phyloP scores from a whole-genome alignment of 2,113 vertebrate genomes.

The Brienomyrus brachyistius region DNA sequence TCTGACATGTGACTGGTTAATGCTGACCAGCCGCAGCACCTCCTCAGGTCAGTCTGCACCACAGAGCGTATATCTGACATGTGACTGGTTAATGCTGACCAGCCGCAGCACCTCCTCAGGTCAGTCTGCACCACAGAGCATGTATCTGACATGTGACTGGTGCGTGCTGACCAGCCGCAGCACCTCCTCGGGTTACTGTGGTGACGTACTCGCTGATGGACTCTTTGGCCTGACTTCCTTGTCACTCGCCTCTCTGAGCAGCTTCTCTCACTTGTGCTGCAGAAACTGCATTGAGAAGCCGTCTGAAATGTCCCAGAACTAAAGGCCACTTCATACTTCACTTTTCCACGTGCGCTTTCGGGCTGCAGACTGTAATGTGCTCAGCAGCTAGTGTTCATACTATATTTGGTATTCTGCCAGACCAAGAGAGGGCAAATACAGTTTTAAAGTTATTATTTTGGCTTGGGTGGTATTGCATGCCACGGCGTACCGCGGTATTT shows the following conservation, averaged over 20 bases:
- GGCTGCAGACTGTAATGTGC: not conserved
- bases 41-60: conserved; percentile 57
- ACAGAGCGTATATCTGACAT: no score
- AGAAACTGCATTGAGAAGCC: not conserved
- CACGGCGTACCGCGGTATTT: not conserved
- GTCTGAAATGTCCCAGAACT: not conserved
- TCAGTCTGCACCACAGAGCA: conserved; percentile 32
- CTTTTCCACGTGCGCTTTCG: not conserved
- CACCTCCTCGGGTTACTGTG: conserved; percentile 75
- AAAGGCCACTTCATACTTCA: not conserved
- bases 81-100: no score
- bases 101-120: conserved; percentile 97
- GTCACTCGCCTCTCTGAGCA: not conserved
- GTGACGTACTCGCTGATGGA: not conserved
- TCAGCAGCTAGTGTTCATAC: not conserved
- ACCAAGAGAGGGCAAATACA: not conserved
- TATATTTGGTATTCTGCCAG: not conserved
- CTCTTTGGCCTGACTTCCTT: not conserved
- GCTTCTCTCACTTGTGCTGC: not conserved
- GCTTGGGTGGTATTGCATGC: not conserved
- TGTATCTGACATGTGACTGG: not conserved
- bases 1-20: not conserved
- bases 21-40: conserved; percentile 76
- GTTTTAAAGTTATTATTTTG: no score
- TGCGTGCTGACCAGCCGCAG: conserved; percentile 70